Base-by-base conservation (phyloP, 2,797 vertebrate species). In the Aplochiton taeniatus region DNA sequence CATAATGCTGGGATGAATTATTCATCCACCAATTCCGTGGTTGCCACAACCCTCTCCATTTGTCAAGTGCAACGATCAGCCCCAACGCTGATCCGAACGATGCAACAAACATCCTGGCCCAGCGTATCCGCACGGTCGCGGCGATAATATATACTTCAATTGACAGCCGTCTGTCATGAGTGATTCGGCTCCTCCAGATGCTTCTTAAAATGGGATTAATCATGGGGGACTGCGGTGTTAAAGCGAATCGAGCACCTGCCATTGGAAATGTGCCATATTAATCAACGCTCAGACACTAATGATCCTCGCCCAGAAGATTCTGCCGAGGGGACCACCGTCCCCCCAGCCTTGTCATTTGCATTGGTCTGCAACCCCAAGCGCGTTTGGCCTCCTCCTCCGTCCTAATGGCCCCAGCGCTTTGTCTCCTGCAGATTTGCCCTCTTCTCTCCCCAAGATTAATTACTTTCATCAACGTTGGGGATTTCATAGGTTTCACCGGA, bases 141-240 rank as follows among this genome's bases (percentile, higher is more conserved):
- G 70, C 65, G 66, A 75, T 82, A 66, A 80, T 67, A 82, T 73
- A 60, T 61, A 18, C 74, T 86, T 74, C 75, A 83, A 85, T 75
- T 82, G 75, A 77, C 76, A 81, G 55, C 71, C 67, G 63, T 66
- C 65, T 20, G 69, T 75, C 81, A 65, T 65, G 50, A 63, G 58
- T 61, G 62, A 61, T 65, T 60, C 52, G 14, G 61, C 71, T 78
- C 73, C 80, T 81, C 72, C 75, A 78, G 85, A 83, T 80, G 83
- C 77, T 83, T 80, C 77, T 85, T 85, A 82, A 86, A 84, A 84
- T 80, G 61, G 87, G 83, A 87, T 89, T 81, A 88, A 86, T 88
- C 85, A 75, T 63, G 0, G 5, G 83, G 74, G 84, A 83, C 58
- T 16, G 65, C 54, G 72, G 31, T 79, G 78, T 80, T 57, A 78